These are phyloP conservation scores for Drosophila equinoxialis DNA, from an alignment of 1,140 invertebrate species.

Conservation along the genomic window DNA sequence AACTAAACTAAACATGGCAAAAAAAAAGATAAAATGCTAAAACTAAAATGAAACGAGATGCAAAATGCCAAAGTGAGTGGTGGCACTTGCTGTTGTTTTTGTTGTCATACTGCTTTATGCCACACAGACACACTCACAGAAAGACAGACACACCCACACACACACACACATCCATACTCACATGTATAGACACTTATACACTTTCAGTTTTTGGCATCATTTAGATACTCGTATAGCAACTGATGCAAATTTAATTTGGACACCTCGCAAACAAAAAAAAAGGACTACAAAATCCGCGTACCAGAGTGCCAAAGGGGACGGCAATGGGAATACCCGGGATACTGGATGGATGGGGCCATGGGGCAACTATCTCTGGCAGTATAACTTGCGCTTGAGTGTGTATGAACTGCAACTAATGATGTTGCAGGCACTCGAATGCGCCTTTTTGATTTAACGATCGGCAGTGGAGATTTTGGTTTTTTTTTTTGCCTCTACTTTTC, in stretches of 20 bases:
- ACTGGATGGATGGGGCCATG: neutral
- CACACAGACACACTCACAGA: constrained; percentile 27
- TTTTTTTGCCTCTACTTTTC: constrained; percentile 6
- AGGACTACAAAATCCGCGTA: constrained; percentile 15
- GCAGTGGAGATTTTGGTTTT: constrained; percentile 23
- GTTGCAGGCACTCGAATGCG: constrained; percentile 78
- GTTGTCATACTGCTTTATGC: constrained; percentile 46
- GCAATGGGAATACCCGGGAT: too few relatives aligned
- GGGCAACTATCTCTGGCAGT: constrained; percentile 45
- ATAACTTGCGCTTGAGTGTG: constrained; percentile 73
- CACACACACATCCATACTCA: constrained; percentile 23
- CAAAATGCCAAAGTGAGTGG: constrained; percentile 69
- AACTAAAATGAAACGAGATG: constrained; percentile 56
- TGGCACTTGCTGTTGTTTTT: constrained; percentile 36
- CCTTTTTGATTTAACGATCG: constrained; percentile 79
- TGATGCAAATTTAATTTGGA: constrained; percentile 81
- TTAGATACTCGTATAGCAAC: constrained; percentile 77
- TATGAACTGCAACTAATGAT: constrained; percentile 81
- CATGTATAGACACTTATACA: constrained; percentile 27
- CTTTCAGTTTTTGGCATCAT: constrained; percentile 72
- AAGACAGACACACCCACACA: neutral
- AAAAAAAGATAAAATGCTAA: constrained; percentile 22
- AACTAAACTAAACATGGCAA: constrained; percentile 34
- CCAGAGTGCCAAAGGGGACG: constrained; percentile 16
- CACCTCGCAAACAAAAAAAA: constrained; percentile 57